These are phyloP conservation scores for Psettodes erumei DNA, from an alignment of 2,113 vertebrate species.

Conservation along the genomic window DNA sequence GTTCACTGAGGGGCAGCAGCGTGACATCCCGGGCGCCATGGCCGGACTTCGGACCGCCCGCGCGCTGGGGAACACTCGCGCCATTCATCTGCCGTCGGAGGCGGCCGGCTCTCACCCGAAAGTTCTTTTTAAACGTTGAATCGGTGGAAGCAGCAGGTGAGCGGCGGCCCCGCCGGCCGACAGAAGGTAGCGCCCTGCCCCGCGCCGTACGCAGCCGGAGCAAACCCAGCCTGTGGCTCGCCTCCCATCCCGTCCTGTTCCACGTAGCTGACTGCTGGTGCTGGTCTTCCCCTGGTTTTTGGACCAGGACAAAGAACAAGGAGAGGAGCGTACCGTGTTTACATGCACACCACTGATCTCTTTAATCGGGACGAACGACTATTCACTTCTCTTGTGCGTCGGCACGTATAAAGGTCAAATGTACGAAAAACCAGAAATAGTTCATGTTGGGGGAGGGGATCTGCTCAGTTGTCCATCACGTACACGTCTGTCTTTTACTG, in stretches of 20 bases:
- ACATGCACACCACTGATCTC: slow-evolving; percentile 58
- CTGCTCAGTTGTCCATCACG: slow-evolving; percentile 12
- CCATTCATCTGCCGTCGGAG: slow-evolving; percentile 16
- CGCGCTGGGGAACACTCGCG: background rate
- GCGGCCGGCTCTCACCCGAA: background rate
- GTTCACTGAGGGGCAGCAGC: slow-evolving; percentile 3
- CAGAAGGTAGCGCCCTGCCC: slow-evolving; percentile 28
- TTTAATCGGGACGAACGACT: slow-evolving; percentile 33
- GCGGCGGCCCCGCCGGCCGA: slow-evolving; percentile 17
- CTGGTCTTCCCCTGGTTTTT: slow-evolving; percentile 54
- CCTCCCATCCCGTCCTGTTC: slow-evolving; percentile 48
- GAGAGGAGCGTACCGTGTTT: slow-evolving; percentile 51
- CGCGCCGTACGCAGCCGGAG: slow-evolving; percentile 8
- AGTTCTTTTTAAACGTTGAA: slow-evolving; percentile 2
- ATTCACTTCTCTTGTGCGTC: slow-evolving; percentile 10
- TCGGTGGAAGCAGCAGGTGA: slow-evolving; percentile 37
- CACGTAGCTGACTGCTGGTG: slow-evolving; percentile 62
- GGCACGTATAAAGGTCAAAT: slow-evolving; percentile 35
- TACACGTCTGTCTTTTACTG: slow-evolving; percentile 21
- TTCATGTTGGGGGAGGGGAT: slow-evolving; percentile 2
- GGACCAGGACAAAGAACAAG: slow-evolving; percentile 69
- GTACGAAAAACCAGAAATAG: slow-evolving; percentile 14
- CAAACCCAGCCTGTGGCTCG: slow-evolving; percentile 4
- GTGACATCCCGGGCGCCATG: background rate
- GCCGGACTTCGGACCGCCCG: background rate